A percentile compares a stretch with the other conserved stretches of the same genome.
Evolutionary conservation across 2,113 vertebrate genomes (phyloP).

Genomic region (Passer domesticus): DNA sequence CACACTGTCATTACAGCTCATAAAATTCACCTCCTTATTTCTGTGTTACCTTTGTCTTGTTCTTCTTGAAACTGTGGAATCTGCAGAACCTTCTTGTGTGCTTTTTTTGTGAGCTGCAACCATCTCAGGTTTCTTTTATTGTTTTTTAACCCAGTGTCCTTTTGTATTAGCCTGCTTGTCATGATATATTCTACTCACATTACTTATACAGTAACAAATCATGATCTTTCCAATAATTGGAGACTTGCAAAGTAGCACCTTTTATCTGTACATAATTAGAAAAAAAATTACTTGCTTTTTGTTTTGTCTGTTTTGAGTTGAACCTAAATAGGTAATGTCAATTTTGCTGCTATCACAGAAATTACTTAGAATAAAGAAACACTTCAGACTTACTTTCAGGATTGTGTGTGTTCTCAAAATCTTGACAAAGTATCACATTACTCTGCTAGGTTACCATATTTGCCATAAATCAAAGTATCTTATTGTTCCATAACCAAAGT

Average conservation of each 20-base stretch:
- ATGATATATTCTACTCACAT: neutral
- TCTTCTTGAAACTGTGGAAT: neutral
- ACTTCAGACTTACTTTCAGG: neutral
- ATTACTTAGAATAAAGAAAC: neutral
- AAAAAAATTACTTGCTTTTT: neutral
- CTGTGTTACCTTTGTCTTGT: neutral
- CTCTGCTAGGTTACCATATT: neutral
- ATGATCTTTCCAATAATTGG: neutral
- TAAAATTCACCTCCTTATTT: neutral
- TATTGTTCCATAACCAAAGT: neutral
- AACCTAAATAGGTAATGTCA: neutral
- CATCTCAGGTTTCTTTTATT: neutral
- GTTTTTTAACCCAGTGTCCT: neutral
- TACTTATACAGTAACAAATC: neutral
- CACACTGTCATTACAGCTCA: neutral
- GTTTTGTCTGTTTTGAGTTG: neutral
- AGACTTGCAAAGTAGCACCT: neutral
- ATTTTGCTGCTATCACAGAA: neutral
- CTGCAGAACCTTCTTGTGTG: neutral
- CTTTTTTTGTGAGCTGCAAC: neutral
- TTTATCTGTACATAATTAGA: neutral
- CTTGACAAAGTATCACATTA: neutral
- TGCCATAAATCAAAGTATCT: neutral
- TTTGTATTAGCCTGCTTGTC: neutral
- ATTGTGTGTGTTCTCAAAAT: neutral